Base-by-base conservation (phyloP, 2,888 invertebrate genomes). In the Catocala fraxini region DNA sequence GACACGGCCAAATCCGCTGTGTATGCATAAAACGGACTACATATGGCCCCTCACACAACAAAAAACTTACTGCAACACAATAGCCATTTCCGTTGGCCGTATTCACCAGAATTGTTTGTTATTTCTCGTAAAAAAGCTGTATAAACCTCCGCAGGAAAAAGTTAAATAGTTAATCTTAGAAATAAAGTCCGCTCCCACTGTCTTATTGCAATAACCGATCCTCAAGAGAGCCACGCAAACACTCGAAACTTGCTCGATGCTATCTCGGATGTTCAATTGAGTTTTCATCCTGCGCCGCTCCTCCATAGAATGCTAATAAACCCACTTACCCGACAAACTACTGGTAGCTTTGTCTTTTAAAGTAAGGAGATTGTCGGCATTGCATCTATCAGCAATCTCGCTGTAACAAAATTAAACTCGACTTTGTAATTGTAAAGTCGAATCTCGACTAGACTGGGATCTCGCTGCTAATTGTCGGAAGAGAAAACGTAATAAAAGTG, bases 401-500 rank as follows among this genome's bases (percentile, higher is more conserved):
- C 77, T 77, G 82, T 89, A 91, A 90, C 88, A 85, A 81, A 85
- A 88, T 92, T 91, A 90, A 87, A 88, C 81, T 83, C 81, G 82
- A 85, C 86, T 84, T 85, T 85, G 90, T 88, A 89, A 89, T 87
- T 88, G 82, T 80, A 75, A 77, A 87, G 84, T 83, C 83, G 87
- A 89, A 89, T 89, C 89, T 86, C 83, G 79, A 76, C 83, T 83
- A 80, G 83, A 82, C 87, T 88, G 82, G 80, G 85, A 89, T 88
- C 88, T 86, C 80, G 74, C 76, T 85, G 88, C 92, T 93, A 93
- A 93, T 93, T 93, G 93, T 91, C 87, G 86, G 81, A 90, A 89
- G 89, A 85, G 88, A 88, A 87, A 92, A 91, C 86, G 90, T 88
- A 92, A 92, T 92, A 91, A 93, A 92, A 91, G 87, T 87, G 86